phyloP scores from a whole-genome alignment of 2,888 invertebrate species.

The Andrena minutula region DNA sequence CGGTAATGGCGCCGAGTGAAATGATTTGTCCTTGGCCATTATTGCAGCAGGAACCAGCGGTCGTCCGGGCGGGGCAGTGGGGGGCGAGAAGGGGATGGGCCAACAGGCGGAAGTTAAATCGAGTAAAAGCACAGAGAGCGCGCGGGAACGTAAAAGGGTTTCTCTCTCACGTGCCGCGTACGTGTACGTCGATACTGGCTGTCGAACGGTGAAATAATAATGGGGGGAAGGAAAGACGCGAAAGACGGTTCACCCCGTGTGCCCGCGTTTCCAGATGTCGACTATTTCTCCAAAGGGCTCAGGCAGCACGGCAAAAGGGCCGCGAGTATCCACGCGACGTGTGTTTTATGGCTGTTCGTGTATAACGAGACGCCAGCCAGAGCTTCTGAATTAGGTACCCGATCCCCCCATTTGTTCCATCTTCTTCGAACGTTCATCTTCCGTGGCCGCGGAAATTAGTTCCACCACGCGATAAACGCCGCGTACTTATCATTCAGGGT shows the following conservation, averaged over 20 bases:
- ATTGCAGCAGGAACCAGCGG: constrained; percentile 55
- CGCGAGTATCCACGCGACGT: constrained; percentile 9
- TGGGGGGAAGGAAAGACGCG: constrained; percentile 67
- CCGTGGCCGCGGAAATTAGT: constrained; percentile 63
- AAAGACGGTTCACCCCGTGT: constrained; percentile 39
- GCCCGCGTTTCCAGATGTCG: constrained; percentile 41
- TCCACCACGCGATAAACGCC: constrained; percentile 1
- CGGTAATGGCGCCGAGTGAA: constrained; percentile 68
- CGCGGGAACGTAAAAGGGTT: constrained; percentile 73
- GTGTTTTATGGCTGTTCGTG: constrained; percentile 57
- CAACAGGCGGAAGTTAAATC: constrained; percentile 71
- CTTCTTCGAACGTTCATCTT: constrained; percentile 58
- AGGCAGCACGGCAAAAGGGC: constrained; percentile 36
- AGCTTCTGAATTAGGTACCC: constrained; percentile 51
- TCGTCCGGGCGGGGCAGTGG: constrained; percentile 24
- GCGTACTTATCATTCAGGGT: neutral
- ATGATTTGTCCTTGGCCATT: constrained; percentile 76
- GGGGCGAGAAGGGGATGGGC: constrained; percentile 13
- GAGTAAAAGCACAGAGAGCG: constrained; percentile 74
- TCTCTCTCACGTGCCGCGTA: constrained; percentile 75
- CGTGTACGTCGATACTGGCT: constrained; percentile 78
- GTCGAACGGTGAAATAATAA: constrained; percentile 80
- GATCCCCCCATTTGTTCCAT: constrained; percentile 53
- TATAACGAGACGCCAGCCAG: constrained; percentile 52
- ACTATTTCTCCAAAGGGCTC: constrained; percentile 61